A percentile compares a stretch with the other conserved stretches of the same genome.
Conservation (phyloP, 1,140 invertebrate species). For the Papilio xuthus region DNA sequence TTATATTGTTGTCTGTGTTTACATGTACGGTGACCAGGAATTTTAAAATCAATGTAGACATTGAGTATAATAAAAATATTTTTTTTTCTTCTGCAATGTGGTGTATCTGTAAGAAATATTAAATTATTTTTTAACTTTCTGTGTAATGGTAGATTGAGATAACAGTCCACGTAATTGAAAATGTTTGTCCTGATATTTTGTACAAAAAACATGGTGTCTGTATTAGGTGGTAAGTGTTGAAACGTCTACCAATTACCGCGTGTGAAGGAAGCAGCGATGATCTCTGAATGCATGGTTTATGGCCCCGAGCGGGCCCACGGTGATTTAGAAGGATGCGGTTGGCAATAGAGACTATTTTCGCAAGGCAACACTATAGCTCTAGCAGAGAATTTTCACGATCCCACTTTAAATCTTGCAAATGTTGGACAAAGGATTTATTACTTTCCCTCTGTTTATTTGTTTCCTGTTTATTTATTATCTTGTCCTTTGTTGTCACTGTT, state of each 20-base stretch:
- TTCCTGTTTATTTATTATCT: conserved; percentile 19
- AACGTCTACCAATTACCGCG: conserved; percentile 72
- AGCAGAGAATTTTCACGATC: conserved; percentile 26
- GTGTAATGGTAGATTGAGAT: too few species aligned
- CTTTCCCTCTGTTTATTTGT: conserved; percentile 22
- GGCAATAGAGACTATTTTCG: conserved; percentile 27
- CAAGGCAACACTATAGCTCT: background rate
- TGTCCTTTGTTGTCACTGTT: conserved; percentile 12
- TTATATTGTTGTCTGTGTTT: conserved; percentile 55
- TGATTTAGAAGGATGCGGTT: conserved; percentile 27
- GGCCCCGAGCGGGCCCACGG: conserved; percentile 41
- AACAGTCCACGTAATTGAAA: too few species aligned
- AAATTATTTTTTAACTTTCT: too few species aligned
- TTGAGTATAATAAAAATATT: background rate
- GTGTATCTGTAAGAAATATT: too few species aligned
- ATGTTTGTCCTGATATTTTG: conserved; percentile 28
- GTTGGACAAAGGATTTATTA: conserved; percentile 27
- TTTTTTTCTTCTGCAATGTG: background rate
- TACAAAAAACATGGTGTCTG: conserved; percentile 38
- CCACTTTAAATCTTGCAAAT: conserved; percentile 22
- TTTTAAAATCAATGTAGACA: background rate
- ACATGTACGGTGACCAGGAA: conserved; percentile 47
- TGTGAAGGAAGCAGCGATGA: conserved; percentile 66
- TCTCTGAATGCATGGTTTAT: conserved; percentile 78
- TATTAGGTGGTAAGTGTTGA: conserved; percentile 60